phyloP scores from a whole-genome alignment of 2,113 vertebrate genomes.

The Cranoglanis bouderius region DNA sequence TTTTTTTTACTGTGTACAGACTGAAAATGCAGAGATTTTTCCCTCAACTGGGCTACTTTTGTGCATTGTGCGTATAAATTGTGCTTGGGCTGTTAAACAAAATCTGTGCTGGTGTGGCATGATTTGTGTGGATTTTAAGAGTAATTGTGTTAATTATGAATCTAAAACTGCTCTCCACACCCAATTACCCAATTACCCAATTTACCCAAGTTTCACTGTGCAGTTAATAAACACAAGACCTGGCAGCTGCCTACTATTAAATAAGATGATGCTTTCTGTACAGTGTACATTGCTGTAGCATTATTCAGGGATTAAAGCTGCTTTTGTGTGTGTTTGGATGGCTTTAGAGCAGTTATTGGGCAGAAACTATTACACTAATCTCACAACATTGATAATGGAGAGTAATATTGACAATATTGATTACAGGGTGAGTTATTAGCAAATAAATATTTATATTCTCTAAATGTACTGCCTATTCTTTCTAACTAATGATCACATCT shows the following conservation, averaged over 20 bases:
- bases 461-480: background rate
- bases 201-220: background rate
- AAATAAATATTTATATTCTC: conserved; percentile 4
- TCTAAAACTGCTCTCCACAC: conserved; percentile 5
- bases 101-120: background rate
- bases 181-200: background rate
- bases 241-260: background rate
- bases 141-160: background rate
- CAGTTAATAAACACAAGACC: background rate
- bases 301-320: background rate
- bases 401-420: background rate
- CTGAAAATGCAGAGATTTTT: background rate
- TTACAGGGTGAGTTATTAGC: background rate
- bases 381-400: background rate
- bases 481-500: background rate
- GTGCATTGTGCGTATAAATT: background rate
- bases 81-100: background rate
- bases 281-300: background rate
- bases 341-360: background rate
- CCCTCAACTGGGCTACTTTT: background rate
- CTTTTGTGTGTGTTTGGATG: background rate
- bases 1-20: background rate
- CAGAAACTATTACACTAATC: background rate
- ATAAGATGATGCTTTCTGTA: background rate
- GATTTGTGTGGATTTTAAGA: background rate